Conservation (phyloP, 1,140 invertebrate genomes). For the Gyrodactylus salaris region DNA sequence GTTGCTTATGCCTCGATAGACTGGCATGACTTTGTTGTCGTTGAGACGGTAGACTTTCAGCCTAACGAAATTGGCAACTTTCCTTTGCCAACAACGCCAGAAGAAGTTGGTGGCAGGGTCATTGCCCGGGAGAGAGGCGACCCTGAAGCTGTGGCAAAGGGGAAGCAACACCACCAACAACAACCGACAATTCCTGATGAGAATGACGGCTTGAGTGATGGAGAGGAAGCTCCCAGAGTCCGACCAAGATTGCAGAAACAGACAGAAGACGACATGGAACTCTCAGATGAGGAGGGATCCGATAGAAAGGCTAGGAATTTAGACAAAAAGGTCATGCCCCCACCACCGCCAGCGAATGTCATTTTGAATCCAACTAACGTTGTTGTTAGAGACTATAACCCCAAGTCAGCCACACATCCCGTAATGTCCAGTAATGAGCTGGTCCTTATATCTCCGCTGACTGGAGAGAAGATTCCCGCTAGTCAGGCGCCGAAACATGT, state of each 20-base stretch:
- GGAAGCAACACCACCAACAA: neutral
- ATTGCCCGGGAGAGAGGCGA: constrained; percentile 27
- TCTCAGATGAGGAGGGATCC: constrained; percentile 14
- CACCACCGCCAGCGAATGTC: constrained; percentile 14
- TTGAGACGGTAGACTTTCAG: constrained; percentile 94
- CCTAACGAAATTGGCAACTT: constrained; percentile 25
- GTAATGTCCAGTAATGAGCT: constrained; percentile 29
- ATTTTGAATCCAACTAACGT: constrained; percentile 30
- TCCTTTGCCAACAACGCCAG: constrained; percentile 72
- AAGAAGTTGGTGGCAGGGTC: constrained; percentile 69
- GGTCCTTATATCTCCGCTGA: constrained; percentile 82
- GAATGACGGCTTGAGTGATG: constrained; percentile 10
- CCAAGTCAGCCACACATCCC: constrained; percentile 29
- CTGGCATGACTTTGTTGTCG: constrained; percentile 98
- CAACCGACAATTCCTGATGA: constrained; percentile 11
- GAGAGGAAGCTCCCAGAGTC: constrained; percentile 11
- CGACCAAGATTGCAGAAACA: constrained; percentile 9
- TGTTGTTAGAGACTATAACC: constrained; percentile 79
- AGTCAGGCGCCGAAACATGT: constrained; percentile 88
- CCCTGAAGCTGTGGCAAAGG: neutral
- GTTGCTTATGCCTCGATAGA: constrained; percentile 87
- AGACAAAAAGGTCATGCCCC: constrained; percentile 10
- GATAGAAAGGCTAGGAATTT: constrained; percentile 10
- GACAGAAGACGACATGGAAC: constrained; percentile 19
- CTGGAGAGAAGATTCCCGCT: constrained; percentile 74